Evolutionary conservation across 2,888 invertebrate genomes (phyloP).

Genomic region (Meloe dianella): DNA sequence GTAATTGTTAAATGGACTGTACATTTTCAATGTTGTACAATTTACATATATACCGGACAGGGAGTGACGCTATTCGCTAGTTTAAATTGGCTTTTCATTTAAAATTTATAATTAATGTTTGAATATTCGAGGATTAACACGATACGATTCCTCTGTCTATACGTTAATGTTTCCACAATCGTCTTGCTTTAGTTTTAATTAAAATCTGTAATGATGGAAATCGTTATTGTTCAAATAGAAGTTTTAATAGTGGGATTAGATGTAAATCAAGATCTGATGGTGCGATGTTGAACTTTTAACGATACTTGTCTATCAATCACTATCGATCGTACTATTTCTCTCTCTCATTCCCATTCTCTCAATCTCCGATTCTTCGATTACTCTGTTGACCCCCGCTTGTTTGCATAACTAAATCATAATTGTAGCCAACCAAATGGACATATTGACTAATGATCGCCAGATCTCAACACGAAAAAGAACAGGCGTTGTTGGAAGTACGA

Average conservation of each 20-base stretch:
- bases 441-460: constrained; percentile 58
- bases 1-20: constrained; percentile 60
- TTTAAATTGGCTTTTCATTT: constrained; percentile 48
- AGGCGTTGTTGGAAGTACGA: constrained; percentile 38
- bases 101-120: constrained; percentile 46
- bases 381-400: constrained; percentile 56
- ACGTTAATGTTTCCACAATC: not conserved
- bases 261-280: constrained; percentile 23
- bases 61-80: constrained; percentile 43
- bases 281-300: constrained; percentile 49
- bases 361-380: constrained; percentile 37
- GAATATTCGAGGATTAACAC: constrained; percentile 17
- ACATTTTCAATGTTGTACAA: constrained; percentile 56
- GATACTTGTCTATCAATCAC: constrained; percentile 55
- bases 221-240: not conserved
- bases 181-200: not conserved
- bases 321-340: constrained; percentile 19
- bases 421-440: constrained; percentile 58
- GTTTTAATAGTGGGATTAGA: not conserved
- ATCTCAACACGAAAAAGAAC: constrained; percentile 48
- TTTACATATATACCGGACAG: constrained; percentile 57
- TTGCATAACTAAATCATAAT: constrained; percentile 61
- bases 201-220: not conserved
- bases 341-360: not conserved
- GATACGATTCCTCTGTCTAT: not conserved